Evolutionary conservation across 2,888 invertebrate species (phyloP).

Genomic region (Drosophila atroscutellata): DNA sequence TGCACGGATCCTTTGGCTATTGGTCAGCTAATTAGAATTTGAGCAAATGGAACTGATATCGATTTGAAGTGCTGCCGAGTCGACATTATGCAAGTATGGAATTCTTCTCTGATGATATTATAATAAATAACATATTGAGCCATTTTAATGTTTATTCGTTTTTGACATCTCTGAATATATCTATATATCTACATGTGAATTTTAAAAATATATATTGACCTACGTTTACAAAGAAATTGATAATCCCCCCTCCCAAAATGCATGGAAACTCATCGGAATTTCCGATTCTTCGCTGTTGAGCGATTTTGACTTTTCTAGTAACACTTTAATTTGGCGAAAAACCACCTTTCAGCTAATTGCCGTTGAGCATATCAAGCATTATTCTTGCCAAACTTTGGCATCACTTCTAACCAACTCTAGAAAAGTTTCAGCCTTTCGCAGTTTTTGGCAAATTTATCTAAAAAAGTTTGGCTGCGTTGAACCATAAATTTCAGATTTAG

Average conservation of each 20-base stretch:
- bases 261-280: neutral
- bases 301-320: neutral
- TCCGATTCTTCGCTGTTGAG: neutral
- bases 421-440: slow-evolving; percentile 33
- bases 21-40: slow-evolving; percentile 21
- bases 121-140: neutral
- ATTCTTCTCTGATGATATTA: neutral
- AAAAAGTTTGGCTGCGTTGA: slow-evolving; percentile 62
- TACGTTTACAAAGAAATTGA: neutral
- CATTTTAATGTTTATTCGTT: too few species aligned
- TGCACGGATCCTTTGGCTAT: slow-evolving; percentile 13
- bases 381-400: slow-evolving; percentile 50
- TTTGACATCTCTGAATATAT: too few species aligned
- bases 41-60: neutral
- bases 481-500: slow-evolving; percentile 73
- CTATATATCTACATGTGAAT: neutral
- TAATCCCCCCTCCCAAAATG: neutral
- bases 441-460: slow-evolving; percentile 39
- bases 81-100: neutral
- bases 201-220: neutral
- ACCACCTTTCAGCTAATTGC: slow-evolving; percentile 59
- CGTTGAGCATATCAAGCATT: slow-evolving; percentile 18
- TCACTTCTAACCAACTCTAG: slow-evolving; percentile 36
- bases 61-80: neutral
- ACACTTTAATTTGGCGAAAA: slow-evolving; percentile 7